Percentiles rank a stretch among this genome's conserved stretches.
These are phyloP conservation scores for Ethmia dodecea DNA, from an alignment of 2,888 invertebrate species.

Conservation along the genomic window DNA sequence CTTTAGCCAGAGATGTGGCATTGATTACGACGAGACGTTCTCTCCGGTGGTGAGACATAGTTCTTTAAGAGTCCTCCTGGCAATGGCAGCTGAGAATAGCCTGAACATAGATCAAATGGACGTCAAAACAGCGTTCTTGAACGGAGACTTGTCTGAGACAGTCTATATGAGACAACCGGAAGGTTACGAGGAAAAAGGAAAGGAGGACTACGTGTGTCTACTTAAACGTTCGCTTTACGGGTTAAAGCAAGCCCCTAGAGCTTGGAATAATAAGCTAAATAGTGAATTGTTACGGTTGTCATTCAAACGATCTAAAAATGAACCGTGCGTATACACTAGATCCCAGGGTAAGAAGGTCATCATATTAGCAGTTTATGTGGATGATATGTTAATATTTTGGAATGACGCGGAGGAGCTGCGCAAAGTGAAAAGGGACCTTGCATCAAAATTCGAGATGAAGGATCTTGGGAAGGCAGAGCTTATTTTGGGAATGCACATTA, in stretches of 20 bases:
- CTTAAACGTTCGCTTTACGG: constrained; percentile 13
- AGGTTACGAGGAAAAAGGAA: constrained; percentile 5
- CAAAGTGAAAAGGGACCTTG: constrained; percentile 6
- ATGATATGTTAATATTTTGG: constrained; percentile 6
- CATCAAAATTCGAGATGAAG: constrained; percentile 10
- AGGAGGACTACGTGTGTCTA: constrained; percentile 5
- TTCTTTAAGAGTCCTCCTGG: constrained; percentile 4
- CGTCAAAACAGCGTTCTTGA: constrained; percentile 14
- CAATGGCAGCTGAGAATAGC: constrained; percentile 2
- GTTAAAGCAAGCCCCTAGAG: constrained; percentile 3
- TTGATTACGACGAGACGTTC: constrained; percentile 7
- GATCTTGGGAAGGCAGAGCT: constrained; percentile 5
- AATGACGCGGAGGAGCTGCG: neutral
- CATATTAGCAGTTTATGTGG: constrained; percentile 8
- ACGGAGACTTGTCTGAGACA: constrained; percentile 12
- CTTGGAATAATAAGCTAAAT: constrained; percentile 7
- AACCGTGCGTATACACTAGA: constrained; percentile 12
- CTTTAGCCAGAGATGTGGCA: constrained; percentile 1
- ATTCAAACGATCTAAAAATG: constrained; percentile 5
- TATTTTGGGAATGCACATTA: neutral
- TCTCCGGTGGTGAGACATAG: constrained; percentile 11
- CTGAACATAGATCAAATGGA: constrained; percentile 12
- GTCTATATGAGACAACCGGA: constrained; percentile 15
- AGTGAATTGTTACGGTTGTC: constrained; percentile 1
- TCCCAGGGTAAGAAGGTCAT: neutral